These are phyloP conservation scores for Diplodus sargus DNA, from an alignment of 2,797 vertebrate genomes.

Conservation along the genomic window DNA sequence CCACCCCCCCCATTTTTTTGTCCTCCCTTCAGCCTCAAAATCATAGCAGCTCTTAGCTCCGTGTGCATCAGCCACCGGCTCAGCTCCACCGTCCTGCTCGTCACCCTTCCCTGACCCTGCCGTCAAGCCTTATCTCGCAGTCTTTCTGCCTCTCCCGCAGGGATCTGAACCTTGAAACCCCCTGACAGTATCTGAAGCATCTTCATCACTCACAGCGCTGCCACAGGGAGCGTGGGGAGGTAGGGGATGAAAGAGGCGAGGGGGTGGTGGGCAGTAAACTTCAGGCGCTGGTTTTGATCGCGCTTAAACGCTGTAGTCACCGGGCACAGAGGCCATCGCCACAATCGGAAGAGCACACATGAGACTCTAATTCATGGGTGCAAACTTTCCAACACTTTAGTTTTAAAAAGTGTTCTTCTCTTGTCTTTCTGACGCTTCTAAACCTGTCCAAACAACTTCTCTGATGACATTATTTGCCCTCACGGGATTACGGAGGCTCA, in stretches of 20 bases:
- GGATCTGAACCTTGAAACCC: slow-evolving; percentile 61
- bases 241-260: slow-evolving; percentile 27
- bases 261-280: slow-evolving; percentile 21
- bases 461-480: slow-evolving; percentile 54
- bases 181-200: slow-evolving; percentile 57
- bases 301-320: slow-evolving; percentile 51
- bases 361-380: background rate
- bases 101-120: slow-evolving; percentile 58
- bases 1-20: background rate
- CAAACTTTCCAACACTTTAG: slow-evolving; percentile 3
- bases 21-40: slow-evolving; percentile 33
- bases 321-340: background rate
- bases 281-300: slow-evolving; percentile 63
- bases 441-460: slow-evolving; percentile 18
- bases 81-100: slow-evolving; percentile 21
- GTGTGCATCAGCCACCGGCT: slow-evolving; percentile 5
- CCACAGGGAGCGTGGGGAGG: slow-evolving; percentile 33
- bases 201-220: slow-evolving; percentile 59
- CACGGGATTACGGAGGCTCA: slow-evolving; percentile 18
- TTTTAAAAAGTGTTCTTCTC: background rate
- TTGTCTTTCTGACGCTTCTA: background rate
- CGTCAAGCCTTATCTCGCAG: slow-evolving; percentile 40
- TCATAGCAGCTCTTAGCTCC: slow-evolving; percentile 22
- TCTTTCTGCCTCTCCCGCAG: slow-evolving; percentile 34
- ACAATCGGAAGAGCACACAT: background rate